A percentile compares a stretch with the other conserved stretches of the same genome.
These are phyloP conservation scores for Orthosia incerta DNA, from an alignment of 2,888 invertebrate genomes.

Conservation along the genomic window DNA sequence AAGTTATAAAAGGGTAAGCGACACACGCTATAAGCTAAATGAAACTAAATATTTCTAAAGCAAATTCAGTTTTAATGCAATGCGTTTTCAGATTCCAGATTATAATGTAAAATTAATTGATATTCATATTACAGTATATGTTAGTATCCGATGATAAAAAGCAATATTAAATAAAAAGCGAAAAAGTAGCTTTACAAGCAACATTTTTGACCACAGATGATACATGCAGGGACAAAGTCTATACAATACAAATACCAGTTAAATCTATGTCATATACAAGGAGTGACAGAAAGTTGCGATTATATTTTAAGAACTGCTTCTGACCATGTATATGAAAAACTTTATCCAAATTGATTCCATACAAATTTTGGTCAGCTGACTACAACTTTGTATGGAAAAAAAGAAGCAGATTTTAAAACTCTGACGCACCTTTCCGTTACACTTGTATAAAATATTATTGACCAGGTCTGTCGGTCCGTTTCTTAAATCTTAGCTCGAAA, in stretches of 20 bases:
- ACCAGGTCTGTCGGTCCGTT: slow-evolving; percentile 44
- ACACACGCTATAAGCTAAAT: slow-evolving; percentile 53
- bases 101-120: slow-evolving; percentile 28
- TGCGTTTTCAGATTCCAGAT: slow-evolving; percentile 35
- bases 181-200: slow-evolving; percentile 43
- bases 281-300: too few relatives aligned
- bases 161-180: slow-evolving; percentile 66
- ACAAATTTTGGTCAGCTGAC: too few relatives aligned
- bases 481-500: slow-evolving; percentile 13
- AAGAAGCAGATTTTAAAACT: too few relatives aligned
- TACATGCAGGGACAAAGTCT: slow-evolving; percentile 36
- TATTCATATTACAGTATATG: slow-evolving; percentile 25
- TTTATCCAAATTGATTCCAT: too few relatives aligned
- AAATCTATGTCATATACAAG: slow-evolving; percentile 8
- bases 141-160: slow-evolving; percentile 49
- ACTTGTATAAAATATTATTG: slow-evolving; percentile 1
- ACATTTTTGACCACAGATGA: slow-evolving; percentile 30
- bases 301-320: too few relatives aligned
- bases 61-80: slow-evolving; percentile 58
- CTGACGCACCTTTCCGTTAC: too few relatives aligned
- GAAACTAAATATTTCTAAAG: slow-evolving; percentile 49
- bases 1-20: slow-evolving; percentile 58
- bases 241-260: slow-evolving; percentile 32
- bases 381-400: too few relatives aligned
- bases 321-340: too few relatives aligned